phyloP scores from a whole-genome alignment of 2,888 invertebrate genomes.

The Bombyx huttoni region DNA sequence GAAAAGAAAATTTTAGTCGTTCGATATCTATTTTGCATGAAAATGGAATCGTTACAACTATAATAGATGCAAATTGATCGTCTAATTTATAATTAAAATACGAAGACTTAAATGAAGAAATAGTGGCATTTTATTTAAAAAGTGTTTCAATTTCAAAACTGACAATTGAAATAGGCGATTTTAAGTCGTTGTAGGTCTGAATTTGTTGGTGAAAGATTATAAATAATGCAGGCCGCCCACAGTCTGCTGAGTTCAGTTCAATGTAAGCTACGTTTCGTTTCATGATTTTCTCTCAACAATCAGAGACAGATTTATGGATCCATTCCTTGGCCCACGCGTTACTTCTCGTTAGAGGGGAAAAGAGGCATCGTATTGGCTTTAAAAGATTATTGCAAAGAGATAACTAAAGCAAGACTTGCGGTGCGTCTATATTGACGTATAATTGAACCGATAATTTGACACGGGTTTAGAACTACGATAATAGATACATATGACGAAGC shows the following conservation, averaged over 20 bases:
- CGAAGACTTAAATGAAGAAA: background rate
- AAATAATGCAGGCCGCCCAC: slow-evolving; percentile 42
- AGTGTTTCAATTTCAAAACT: background rate
- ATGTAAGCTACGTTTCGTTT: slow-evolving; percentile 26
- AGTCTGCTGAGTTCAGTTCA: slow-evolving; percentile 24
- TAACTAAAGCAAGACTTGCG: background rate
- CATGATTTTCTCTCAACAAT: slow-evolving; percentile 48
- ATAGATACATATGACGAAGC: background rate
- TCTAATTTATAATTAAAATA: too few relatives aligned
- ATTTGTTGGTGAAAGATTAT: slow-evolving; percentile 12
- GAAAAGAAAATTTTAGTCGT: too few relatives aligned
- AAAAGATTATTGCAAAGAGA: background rate
- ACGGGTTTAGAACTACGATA: background rate
- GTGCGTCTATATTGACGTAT: background rate
- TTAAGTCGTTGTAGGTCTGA: background rate
- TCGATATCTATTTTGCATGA: too few relatives aligned
- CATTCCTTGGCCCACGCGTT: slow-evolving; percentile 39
- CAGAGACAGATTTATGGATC: slow-evolving; percentile 49
- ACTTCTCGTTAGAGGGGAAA: slow-evolving; percentile 25
- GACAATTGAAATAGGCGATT: background rate
- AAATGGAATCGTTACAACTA: too few relatives aligned
- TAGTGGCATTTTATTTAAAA: background rate
- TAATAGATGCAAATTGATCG: too few relatives aligned
- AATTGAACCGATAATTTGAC: background rate
- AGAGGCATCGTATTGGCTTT: slow-evolving; percentile 9